Base-by-base conservation (phyloP, 1,140 invertebrate species). In the Bombus pyrosoma region DNA sequence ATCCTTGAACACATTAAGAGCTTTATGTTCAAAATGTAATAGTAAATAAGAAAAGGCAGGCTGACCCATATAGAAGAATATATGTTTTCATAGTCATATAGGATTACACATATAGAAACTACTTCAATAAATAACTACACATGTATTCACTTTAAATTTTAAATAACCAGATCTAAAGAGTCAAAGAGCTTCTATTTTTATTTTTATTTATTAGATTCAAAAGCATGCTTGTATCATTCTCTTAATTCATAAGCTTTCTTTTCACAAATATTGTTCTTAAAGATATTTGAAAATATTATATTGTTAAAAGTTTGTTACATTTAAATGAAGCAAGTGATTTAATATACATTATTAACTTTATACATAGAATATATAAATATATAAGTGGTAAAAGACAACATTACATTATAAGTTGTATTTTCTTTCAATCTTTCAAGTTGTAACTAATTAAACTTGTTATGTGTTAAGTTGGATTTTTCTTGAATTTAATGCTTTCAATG, bases 1-100 rank as follows among this genome's bases (percentile, higher is more conserved):
- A 12, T 53, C 6, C 39, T 69, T 39, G 39, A 72, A 28, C 53
- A 72, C 59, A 72, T 68, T 39, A 68, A 57, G 12, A 41, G n/a
- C 37, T 77, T 77, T 83, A 28, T 83, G 39, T 77, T 43, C 15
- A n/a, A 80, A 62, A 72, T 6, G 10, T 73, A 74, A 53, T 47
- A 47, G 15, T 83, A 66, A 39, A 34, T 83, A 66, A 53, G 37
- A 77, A 62, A 57, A 32, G 25, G 39, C 57, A 81, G n/a, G 1
- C 28, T 32, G 64, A 39, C 43, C 41, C 41, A 81, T 32, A 47
- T 53, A 28, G 12, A 66, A 85, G n/a, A 53, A 43, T 81, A 25
- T 73, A 81, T 37, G 53, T 73, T 73, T 66, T 39, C 15, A 53
- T 81, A 64, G 25, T 32, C 22, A 76, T 25, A n/a, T 83, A 39